A percentile compares a stretch with the other conserved stretches of the same genome.
These are phyloP conservation scores for Otolemur crassicaudatus DNA, from an alignment of 2,797 vertebrate species.

Conservation along the genomic window DNA sequence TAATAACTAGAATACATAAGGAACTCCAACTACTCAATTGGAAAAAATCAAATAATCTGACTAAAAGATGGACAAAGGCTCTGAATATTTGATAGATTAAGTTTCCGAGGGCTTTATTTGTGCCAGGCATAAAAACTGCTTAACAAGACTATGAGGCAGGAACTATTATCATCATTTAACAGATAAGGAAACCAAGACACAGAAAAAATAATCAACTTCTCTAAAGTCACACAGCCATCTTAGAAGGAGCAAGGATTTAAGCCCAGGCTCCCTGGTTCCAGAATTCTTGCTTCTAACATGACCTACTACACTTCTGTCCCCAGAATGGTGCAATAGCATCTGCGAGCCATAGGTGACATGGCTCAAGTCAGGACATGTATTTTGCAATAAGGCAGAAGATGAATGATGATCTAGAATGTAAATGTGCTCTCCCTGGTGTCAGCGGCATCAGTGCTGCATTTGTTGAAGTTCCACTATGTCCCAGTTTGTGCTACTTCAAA, in stretches of 20 bases:
- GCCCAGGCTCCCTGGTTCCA: not conserved
- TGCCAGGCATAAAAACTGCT: not conserved
- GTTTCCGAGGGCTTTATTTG: not conserved
- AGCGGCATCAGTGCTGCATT: not conserved
- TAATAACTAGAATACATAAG: not conserved
- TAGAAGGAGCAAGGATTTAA: not conserved
- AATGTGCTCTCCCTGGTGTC: not conserved
- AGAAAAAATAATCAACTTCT: not conserved
- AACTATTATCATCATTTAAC: constrained; percentile 1
- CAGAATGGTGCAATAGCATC: not conserved
- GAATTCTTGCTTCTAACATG: not conserved
- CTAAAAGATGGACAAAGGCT: no score
- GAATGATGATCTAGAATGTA: not conserved
- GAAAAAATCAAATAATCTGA: no score
- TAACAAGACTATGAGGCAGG: not conserved
- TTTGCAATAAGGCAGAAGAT: not conserved
- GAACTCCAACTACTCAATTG: no score
- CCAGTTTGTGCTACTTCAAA: constrained; percentile 43
- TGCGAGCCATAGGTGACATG: not conserved
- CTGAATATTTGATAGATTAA: not conserved
- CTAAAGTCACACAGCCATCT: not conserved
- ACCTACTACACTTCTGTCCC: not conserved
- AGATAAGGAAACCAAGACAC: constrained; percentile 15
- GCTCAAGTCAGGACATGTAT: not conserved
- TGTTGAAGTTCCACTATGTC: not conserved